Evolutionary conservation across 2,113 vertebrate genomes (phyloP).

Genomic region (Cyrtonyx montezumae): DNA sequence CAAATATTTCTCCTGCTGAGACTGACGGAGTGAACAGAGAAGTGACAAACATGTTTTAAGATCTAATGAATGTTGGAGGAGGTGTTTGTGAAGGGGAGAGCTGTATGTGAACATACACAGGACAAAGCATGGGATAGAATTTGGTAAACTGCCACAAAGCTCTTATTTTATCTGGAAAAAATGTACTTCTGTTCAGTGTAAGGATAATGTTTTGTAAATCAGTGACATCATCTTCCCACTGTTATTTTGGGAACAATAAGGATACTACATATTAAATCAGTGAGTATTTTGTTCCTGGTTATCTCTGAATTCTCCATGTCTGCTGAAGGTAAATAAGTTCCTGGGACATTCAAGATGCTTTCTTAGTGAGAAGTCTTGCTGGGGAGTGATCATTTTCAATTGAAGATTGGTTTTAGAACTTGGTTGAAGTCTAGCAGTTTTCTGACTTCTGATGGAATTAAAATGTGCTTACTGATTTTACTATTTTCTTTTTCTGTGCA

Average conservation of each 20-base stretch:
- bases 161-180: conserved; percentile 4
- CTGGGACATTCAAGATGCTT: neutral
- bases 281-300: neutral
- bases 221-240: neutral
- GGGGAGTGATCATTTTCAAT: neutral
- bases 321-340: conserved; percentile 7
- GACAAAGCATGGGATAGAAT: neutral
- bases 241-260: conserved; percentile 42
- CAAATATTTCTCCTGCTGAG: conserved; percentile 33
- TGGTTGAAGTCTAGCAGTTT: neutral
- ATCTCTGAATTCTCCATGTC: neutral
- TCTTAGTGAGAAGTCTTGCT: neutral
- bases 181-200: conserved; percentile 1
- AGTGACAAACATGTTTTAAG: neutral
- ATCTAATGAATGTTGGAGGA: neutral
- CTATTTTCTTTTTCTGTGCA: neutral
- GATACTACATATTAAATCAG: conserved; percentile 7
- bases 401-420: neutral
- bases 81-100: neutral
- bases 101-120: neutral
- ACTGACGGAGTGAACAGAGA: neutral
- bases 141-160: neutral
- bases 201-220: conserved; percentile 1
- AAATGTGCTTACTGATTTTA: neutral
- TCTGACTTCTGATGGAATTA: neutral